Evolutionary conservation across 2,888 invertebrate genomes (phyloP).

Genomic region (Nycteola revayana): DNA sequence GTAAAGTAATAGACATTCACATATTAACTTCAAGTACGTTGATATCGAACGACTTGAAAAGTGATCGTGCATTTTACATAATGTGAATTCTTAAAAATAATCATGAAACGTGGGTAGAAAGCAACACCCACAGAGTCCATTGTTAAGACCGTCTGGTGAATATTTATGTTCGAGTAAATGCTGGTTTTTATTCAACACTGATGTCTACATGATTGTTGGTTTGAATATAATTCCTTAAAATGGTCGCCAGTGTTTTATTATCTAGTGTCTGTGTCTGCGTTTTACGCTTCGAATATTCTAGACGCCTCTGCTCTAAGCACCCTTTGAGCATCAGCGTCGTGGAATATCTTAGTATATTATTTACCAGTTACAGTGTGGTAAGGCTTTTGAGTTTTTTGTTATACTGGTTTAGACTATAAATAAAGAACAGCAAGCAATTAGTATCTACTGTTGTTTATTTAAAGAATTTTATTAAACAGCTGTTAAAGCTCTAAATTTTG

Average conservation of each 20-base stretch:
- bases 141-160: slow-evolving; percentile 28
- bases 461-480: too few species aligned
- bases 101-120: slow-evolving; percentile 29
- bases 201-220: slow-evolving; percentile 25
- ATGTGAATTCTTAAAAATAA: slow-evolving; percentile 30
- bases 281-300: slow-evolving; percentile 54
- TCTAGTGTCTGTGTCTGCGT: slow-evolving; percentile 33
- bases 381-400: too few species aligned
- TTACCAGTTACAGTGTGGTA: slow-evolving; percentile 30
- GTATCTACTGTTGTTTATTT: too few species aligned
- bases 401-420: too few species aligned
- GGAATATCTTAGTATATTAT: slow-evolving; percentile 43
- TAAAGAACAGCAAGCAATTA: too few species aligned
- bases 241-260: slow-evolving; percentile 32
- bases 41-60: too few species aligned
- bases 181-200: slow-evolving; percentile 21
- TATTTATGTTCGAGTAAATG: slow-evolving; percentile 28
- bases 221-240: slow-evolving; percentile 24
- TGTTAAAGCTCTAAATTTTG: too few species aligned
- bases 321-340: slow-evolving; percentile 46
- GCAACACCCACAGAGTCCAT: slow-evolving; percentile 33
- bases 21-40: too few species aligned
- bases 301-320: slow-evolving; percentile 29
- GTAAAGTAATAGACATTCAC: too few species aligned
- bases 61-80: slow-evolving; percentile 22